phyloP scores from a whole-genome alignment of 2,888 invertebrate genomes.

The Volucella zonaria region DNA sequence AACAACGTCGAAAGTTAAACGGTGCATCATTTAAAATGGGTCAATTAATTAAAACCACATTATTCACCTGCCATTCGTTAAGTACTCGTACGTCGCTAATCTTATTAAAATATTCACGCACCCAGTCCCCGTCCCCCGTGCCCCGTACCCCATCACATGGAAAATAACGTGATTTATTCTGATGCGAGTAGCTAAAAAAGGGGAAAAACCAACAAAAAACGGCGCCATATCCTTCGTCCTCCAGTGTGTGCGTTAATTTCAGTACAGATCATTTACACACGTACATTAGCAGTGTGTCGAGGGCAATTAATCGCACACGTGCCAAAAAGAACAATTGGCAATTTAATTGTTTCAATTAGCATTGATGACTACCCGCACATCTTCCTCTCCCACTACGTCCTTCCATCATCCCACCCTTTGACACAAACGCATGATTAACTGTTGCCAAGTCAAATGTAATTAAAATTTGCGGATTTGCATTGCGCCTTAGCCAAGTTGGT shows the following conservation, averaged over 20 bases:
- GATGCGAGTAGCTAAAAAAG: too few relatives aligned
- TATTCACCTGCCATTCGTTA: slow-evolving; percentile 1
- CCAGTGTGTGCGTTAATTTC: neutral
- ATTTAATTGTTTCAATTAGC: slow-evolving; percentile 72
- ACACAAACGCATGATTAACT: slow-evolving; percentile 59
- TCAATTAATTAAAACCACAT: slow-evolving; percentile 26
- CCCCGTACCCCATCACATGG: slow-evolving; percentile 5
- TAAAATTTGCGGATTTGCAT: slow-evolving; percentile 47
- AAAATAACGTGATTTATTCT: slow-evolving; percentile 40
- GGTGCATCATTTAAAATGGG: neutral
- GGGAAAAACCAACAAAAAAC: neutral
- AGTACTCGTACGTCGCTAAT: slow-evolving; percentile 21
- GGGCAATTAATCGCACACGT: slow-evolving; percentile 61
- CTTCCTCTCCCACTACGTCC: too few relatives aligned
- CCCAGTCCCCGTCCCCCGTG: neutral
- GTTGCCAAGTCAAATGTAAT: slow-evolving; percentile 62
- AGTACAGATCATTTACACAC: slow-evolving; percentile 47
- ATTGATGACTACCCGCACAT: slow-evolving; percentile 1
- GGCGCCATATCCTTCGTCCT: neutral
- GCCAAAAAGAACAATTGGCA: slow-evolving; percentile 56
- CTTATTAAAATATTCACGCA: slow-evolving; percentile 32
- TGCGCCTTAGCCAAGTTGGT: too few relatives aligned
- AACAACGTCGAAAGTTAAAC: too few relatives aligned
- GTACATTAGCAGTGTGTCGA: slow-evolving; percentile 46
- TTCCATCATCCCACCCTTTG: slow-evolving; percentile 5